A percentile compares a stretch with the other conserved stretches of the same genome.
These are phyloP conservation scores for Morone saxatilis DNA, from an alignment of 2,113 vertebrate species.

Conservation along the genomic window DNA sequence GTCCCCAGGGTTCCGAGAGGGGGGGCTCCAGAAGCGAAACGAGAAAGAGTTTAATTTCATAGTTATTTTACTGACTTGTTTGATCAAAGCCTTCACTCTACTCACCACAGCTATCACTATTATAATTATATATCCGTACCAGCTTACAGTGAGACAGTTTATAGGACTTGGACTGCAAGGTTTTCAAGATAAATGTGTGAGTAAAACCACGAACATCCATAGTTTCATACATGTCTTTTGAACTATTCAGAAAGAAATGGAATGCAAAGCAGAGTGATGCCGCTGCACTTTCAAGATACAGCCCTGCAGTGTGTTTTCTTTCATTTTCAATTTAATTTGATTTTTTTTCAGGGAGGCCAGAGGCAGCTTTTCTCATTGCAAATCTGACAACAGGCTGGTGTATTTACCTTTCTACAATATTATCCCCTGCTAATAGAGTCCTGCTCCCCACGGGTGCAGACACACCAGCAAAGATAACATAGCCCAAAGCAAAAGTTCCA, in stretches of 20 bases:
- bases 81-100: conserved; percentile 36
- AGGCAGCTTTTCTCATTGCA: conserved; percentile 9
- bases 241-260: not conserved
- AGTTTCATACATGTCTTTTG: not conserved
- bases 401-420: conserved; percentile 14
- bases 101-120: not conserved
- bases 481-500: not conserved
- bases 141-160: not conserved
- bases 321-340: not conserved
- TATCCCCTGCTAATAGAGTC: not conserved
- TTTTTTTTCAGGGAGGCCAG: not conserved
- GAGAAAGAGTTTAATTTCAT: conserved; percentile 53
- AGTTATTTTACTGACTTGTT: conserved; percentile 37
- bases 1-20: conserved; percentile 5
- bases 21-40: not conserved
- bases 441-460: conserved; percentile 6
- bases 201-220: not conserved
- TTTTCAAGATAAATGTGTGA: not conserved
- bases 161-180: too few species aligned
- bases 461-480: conserved; percentile 8
- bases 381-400: conserved; percentile 14
- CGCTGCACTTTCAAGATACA: not conserved
- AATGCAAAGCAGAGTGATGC: not conserved
- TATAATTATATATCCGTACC: not conserved
- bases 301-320: conserved; percentile 3